Evolutionary conservation across 1,140 invertebrate species (phyloP), one percentile per base, ranked within the genome.

Genomic region (Gonioctena quinquepunctata): DNA sequence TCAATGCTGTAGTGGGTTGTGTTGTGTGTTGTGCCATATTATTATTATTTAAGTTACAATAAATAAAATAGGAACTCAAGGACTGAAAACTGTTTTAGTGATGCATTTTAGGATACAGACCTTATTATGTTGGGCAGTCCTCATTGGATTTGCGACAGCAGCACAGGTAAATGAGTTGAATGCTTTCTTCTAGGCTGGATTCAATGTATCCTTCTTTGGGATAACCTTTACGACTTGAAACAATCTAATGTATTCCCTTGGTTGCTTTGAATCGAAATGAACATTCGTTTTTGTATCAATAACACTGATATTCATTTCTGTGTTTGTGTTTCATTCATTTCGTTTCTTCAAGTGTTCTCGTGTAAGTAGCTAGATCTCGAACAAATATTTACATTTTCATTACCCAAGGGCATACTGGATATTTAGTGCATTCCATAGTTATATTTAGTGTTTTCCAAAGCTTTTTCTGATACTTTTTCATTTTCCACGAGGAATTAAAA

Each of bases 91-190:
- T 59, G 21, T 59, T 49, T 64, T 67, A 67, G 66, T 67, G 66
- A 67, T 67, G 66, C 54, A 67, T 57, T 67, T 67, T 60, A 67
- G 66, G 66, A 67, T 67, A 67, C 42, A 42, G n/a, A 67, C 19
- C 16, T 13, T 59, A 67, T 26, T 67, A 48, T 67, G 23, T 60
- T 67, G 22, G 27, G 66, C 66, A 26, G 21, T 67, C 56, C 66
- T 67, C 27, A 48, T 67, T 42, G 66, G 66, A 67, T 67, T 67
- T 60, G 66, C 66, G 23, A 19, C 66, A n/a, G 50, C 66, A 67
- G 50, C 63, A 54, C 66, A 67, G 66, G 66, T 61, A 61, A 61
- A 61, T 61, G 18, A 33, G 18, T 26, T 16, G 28, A 33, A 61
- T 61, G 18, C 23, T 61, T 21, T 25, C 11, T 5, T 26, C n/a